These are phyloP conservation scores for Petrocephalus sullivani DNA, from an alignment of 2,797 vertebrate species.

Conservation along the genomic window DNA sequence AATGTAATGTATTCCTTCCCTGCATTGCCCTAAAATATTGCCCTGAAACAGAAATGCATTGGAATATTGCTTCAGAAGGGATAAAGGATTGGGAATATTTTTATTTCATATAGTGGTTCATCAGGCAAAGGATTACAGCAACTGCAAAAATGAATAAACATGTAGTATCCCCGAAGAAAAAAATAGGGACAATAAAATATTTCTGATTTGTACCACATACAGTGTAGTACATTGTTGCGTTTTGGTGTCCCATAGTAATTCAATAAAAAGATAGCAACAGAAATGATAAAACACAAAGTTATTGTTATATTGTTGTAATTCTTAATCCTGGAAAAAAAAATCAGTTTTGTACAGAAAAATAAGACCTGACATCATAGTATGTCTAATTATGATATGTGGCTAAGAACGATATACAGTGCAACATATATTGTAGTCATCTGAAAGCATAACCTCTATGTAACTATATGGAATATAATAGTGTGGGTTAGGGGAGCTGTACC, in stretches of 20 bases:
- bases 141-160: background rate
- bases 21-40: background rate
- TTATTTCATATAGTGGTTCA: slow-evolving; percentile 31
- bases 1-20: background rate
- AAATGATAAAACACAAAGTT: background rate
- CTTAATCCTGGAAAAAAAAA: background rate
- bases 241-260: background rate
- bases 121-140: slow-evolving; percentile 12
- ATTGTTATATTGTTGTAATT: background rate
- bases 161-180: slow-evolving; percentile 9
- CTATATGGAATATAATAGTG: background rate
- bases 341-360: background rate
- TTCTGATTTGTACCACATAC: background rate
- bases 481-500: background rate
- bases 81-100: slow-evolving; percentile 13
- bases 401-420: background rate
- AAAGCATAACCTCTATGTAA: background rate
- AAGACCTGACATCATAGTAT: background rate
- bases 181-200: background rate
- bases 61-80: background rate
- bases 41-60: background rate
- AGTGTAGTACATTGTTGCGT: background rate
- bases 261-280: background rate
- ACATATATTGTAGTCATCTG: background rate
- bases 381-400: background rate